These are phyloP conservation scores for Zootermopsis nevadensis DNA, from an alignment of 2,888 invertebrate genomes.

Conservation along the genomic window DNA sequence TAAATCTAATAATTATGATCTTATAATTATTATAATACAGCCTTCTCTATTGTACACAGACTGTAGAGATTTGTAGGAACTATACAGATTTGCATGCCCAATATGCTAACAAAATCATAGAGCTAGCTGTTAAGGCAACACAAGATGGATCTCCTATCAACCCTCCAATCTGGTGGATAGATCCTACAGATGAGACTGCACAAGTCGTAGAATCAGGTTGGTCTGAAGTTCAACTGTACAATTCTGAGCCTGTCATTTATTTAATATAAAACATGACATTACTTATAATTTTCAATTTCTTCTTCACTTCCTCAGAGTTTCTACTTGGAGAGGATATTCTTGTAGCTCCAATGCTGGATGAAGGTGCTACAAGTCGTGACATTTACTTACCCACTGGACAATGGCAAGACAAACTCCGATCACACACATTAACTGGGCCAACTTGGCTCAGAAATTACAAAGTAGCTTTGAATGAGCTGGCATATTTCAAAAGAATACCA, in stretches of 20 bases:
- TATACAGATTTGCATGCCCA: slow-evolving; percentile 74
- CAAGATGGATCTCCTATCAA: slow-evolving; percentile 77
- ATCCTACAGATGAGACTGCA: slow-evolving; percentile 74
- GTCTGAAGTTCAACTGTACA: slow-evolving; percentile 7
- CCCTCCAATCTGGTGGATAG: slow-evolving; percentile 88
- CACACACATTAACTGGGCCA: slow-evolving; percentile 66
- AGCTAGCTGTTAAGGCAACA: slow-evolving; percentile 68
- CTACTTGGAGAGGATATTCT: slow-evolving; percentile 81
- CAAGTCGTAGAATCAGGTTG: slow-evolving; percentile 64
- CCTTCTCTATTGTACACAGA: slow-evolving; percentile 62
- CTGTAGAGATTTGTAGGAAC: slow-evolving; percentile 71
- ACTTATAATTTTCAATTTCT: too few relatives aligned
- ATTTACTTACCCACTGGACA: slow-evolving; percentile 80
- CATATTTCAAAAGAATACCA: slow-evolving; percentile 69
- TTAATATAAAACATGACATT: too few relatives aligned
- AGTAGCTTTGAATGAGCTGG: slow-evolving; percentile 75
- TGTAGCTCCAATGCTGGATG: slow-evolving; percentile 79
- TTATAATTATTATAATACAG: background rate
- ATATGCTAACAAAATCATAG: slow-evolving; percentile 70
- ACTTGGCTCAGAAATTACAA: slow-evolving; percentile 71
- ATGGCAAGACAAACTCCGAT: slow-evolving; percentile 73
- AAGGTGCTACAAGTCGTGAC: slow-evolving; percentile 72
- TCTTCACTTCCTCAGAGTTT: slow-evolving; percentile 71
- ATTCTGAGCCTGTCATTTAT: too few relatives aligned
- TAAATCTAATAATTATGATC: background rate